phyloP scores from a whole-genome alignment of 2,797 vertebrate genomes.

The Salmo trutta region DNA sequence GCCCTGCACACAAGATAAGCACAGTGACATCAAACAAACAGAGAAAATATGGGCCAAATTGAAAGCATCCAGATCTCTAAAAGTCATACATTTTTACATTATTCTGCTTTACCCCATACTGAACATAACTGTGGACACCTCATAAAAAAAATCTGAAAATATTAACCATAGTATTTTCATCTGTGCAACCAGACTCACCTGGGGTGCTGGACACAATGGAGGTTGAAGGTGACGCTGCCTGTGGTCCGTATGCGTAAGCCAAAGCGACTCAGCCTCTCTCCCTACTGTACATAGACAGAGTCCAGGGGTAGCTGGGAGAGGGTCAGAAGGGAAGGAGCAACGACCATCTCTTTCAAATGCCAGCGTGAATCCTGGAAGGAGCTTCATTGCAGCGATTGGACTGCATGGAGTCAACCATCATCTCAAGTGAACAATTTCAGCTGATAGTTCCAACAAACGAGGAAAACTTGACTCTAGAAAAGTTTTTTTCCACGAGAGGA shows the following conservation, averaged over 20 bases:
- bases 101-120: not conserved
- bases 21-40: not conserved
- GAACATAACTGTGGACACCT: not conserved
- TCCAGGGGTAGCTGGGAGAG: not conserved
- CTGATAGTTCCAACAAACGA: no score
- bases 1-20: slow-evolving; percentile 71
- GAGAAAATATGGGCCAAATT: not conserved
- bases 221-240: slow-evolving; percentile 2
- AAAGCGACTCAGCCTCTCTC: slow-evolving; percentile 17
- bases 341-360: no score
- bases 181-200: not conserved
- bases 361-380: no score
- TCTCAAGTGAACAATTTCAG: no score
- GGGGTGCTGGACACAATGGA: slow-evolving; percentile 9
- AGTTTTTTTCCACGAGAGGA: no score
- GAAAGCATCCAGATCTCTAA: not conserved
- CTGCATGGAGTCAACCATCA: no score
- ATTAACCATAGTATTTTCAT: not conserved
- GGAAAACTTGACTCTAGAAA: no score
- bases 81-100: not conserved
- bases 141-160: not conserved
- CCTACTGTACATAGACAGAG: not conserved
- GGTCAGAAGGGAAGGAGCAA: not conserved
- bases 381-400: no score
- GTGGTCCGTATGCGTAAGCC: not conserved